phyloP scores from a whole-genome alignment of 2,797 vertebrate genomes.

The Pristis pectinata region DNA sequence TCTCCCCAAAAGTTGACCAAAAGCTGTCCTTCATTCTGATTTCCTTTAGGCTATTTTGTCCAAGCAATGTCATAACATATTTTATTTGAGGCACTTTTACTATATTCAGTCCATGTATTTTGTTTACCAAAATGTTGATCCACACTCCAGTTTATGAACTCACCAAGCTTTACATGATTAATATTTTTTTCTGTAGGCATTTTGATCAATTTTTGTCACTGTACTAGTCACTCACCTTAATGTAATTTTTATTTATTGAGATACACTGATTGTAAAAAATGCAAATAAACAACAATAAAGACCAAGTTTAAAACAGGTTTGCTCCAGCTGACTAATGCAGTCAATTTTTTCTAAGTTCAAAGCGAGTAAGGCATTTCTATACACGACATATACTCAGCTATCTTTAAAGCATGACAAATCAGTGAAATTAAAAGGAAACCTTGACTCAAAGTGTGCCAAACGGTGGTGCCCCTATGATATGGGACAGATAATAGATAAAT shows the following conservation, averaged over 20 bases:
- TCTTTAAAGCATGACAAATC: background rate
- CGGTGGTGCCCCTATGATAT: background rate
- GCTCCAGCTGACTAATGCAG: background rate
- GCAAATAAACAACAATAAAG: background rate
- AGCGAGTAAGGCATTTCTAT: background rate
- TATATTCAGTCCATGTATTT: background rate
- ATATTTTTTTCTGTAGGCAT: background rate
- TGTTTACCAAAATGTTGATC: background rate
- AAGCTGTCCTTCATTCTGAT: background rate
- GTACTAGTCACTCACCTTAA: background rate
- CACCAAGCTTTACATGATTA: background rate
- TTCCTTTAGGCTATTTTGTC: background rate
- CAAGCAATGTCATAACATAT: background rate
- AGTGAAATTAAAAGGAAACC: background rate
- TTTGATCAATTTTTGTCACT: background rate
- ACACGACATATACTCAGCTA: background rate
- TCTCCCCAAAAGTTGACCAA: background rate
- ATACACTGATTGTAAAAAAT: conserved; percentile 20
- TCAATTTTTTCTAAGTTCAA: background rate
- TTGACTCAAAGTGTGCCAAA: background rate
- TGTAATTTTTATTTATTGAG: conserved; percentile 32
- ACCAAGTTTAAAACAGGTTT: conserved; percentile 16
- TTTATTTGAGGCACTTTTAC: background rate
- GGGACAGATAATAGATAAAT: background rate
- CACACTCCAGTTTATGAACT: background rate